Evolutionary conservation across 2,797 vertebrate species (phyloP).

Genomic region (Lacerta viridis): DNA sequence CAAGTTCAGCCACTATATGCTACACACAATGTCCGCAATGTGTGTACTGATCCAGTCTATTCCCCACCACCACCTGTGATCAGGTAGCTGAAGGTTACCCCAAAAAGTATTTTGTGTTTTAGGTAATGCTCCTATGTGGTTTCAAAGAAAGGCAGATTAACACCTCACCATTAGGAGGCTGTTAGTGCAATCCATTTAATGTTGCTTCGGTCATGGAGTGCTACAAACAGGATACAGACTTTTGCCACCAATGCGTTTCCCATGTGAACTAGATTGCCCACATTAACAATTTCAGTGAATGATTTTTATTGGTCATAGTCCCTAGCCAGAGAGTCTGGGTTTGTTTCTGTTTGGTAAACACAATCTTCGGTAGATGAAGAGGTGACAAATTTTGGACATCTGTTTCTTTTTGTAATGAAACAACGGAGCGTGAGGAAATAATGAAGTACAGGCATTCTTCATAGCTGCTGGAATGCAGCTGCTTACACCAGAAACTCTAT

Average conservation of each 20-base stretch:
- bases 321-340: conserved; percentile 58
- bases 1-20: background rate
- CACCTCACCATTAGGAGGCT: background rate
- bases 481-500: conserved; percentile 57
- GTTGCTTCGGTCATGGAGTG: conserved; percentile 40
- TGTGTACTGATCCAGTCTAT: background rate
- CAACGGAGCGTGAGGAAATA: conserved; percentile 73
- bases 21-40: background rate
- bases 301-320: conserved; percentile 33
- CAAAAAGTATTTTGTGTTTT: background rate
- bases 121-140: background rate
- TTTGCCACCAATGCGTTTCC: conserved; percentile 38
- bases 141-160: conserved; percentile 19
- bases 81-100: background rate
- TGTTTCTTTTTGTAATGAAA: conserved; percentile 75
- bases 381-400: conserved; percentile 70
- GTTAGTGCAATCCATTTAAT: conserved; percentile 36
- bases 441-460: conserved; percentile 69
- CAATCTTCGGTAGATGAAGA: conserved; percentile 64
- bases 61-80: background rate
- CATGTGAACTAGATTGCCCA: conserved; percentile 49
- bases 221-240: background rate
- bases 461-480: conserved; percentile 61
- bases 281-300: conserved; percentile 46
- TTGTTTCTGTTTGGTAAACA: conserved; percentile 77